Evolutionary conservation across 2,113 vertebrate species (phyloP).

Genomic region (Myotis yumanensis): DNA sequence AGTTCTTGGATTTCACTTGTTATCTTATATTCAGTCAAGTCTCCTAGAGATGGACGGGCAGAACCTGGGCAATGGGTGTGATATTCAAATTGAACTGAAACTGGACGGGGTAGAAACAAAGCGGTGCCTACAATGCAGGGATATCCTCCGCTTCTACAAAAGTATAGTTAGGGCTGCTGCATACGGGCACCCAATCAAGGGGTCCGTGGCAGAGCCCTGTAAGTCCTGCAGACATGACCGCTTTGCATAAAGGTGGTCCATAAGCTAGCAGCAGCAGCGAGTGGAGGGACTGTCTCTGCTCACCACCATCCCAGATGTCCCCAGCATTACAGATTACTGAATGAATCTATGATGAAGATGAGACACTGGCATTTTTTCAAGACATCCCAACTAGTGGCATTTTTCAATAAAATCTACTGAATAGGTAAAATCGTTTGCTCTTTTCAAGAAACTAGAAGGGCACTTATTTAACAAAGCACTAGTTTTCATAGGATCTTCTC

Average conservation of each 20-base stretch:
- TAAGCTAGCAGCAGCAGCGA: background rate
- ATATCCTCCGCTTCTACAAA: background rate
- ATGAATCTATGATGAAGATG: background rate
- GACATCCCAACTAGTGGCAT: background rate
- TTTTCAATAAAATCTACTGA: background rate
- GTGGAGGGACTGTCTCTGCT: background rate
- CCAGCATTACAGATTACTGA: background rate
- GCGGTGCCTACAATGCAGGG: too few relatives aligned
- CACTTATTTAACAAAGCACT: background rate
- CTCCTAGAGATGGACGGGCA: background rate
- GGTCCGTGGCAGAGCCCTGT: background rate
- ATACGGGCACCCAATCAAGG: rapidly evolving
- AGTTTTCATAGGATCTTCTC: background rate
- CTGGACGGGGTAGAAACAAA: background rate
- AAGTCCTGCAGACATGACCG: background rate
- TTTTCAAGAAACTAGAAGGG: background rate
- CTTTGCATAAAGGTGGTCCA: background rate
- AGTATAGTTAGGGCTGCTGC: background rate
- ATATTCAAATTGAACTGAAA: background rate
- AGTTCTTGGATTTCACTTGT: background rate
- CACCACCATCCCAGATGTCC: background rate
- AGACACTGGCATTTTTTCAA: background rate
- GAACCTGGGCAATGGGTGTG: background rate
- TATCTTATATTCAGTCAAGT: too few relatives aligned
- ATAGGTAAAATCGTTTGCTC: background rate